Conservation (phyloP, 2,888 invertebrate genomes). For the Gymnocheta viridis region DNA sequence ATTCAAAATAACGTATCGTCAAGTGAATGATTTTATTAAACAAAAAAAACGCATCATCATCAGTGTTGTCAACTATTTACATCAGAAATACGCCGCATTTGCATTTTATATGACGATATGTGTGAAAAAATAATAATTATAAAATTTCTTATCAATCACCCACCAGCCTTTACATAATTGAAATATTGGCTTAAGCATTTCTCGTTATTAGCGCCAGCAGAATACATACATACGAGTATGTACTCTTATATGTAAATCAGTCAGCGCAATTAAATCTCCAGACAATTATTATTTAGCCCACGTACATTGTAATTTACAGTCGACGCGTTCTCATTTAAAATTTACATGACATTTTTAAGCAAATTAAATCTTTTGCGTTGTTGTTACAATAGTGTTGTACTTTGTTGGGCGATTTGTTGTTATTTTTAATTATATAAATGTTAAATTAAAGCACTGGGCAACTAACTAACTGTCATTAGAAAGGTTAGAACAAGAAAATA, state of each 20-base stretch:
- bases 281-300: conserved; percentile 50
- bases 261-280: background rate
- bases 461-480: background rate
- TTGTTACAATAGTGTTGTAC: conserved; percentile 7
- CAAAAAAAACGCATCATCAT: no score
- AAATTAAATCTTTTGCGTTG: conserved; percentile 53
- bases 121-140: no score
- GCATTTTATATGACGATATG: no score
- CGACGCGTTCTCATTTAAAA: conserved; percentile 58
- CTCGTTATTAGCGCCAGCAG: background rate
- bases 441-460: conserved; percentile 54
- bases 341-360: conserved; percentile 58
- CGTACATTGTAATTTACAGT: conserved; percentile 38
- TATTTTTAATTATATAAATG: conserved; percentile 68
- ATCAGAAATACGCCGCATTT: no score
- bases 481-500: conserved; percentile 4
- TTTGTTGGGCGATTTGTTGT: conserved; percentile 34
- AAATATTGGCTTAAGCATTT: background rate
- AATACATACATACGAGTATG: no score
- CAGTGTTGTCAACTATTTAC: no score
- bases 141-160: no score
- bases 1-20: no score
- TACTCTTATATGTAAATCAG: no score
- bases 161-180: background rate
- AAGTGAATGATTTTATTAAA: no score